Conservation (phyloP, 2,113 vertebrate species). For the Ciconia stormi region DNA sequence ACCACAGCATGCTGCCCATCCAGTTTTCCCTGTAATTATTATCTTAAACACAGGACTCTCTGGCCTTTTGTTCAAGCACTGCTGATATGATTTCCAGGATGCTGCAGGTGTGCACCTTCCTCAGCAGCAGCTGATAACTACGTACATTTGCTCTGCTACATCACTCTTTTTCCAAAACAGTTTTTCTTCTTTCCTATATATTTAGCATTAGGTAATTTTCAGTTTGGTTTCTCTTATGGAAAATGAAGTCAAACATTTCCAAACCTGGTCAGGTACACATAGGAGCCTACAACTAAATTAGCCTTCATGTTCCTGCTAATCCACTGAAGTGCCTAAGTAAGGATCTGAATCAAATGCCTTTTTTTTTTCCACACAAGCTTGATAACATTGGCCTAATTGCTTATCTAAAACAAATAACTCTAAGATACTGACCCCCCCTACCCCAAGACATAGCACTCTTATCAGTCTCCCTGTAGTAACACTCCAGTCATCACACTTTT, state of each 20-base stretch:
- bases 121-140: neutral
- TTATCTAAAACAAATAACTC: constrained; percentile 30
- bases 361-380: neutral
- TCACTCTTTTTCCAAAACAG: neutral
- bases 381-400: neutral
- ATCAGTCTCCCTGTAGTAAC: constrained; percentile 18
- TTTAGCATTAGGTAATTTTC: neutral
- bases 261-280: neutral
- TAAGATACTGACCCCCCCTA: neutral
- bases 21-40: constrained; percentile 58
- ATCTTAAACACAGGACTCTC: constrained; percentile 24
- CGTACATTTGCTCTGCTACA: neutral
- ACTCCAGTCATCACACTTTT: constrained; percentile 19
- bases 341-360: neutral
- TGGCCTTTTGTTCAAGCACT: constrained; percentile 17
- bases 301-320: neutral
- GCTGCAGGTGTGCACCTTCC: constrained; percentile 25
- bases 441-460: neutral
- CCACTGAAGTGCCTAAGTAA: neutral
- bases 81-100: constrained; percentile 27
- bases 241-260: neutral
- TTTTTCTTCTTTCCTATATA: neutral
- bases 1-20: constrained; percentile 1
- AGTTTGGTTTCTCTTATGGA: neutral
- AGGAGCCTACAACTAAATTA: neutral